Conservation (phyloP, 2,797 vertebrate genomes). For the Sebastes itinus region DNA sequence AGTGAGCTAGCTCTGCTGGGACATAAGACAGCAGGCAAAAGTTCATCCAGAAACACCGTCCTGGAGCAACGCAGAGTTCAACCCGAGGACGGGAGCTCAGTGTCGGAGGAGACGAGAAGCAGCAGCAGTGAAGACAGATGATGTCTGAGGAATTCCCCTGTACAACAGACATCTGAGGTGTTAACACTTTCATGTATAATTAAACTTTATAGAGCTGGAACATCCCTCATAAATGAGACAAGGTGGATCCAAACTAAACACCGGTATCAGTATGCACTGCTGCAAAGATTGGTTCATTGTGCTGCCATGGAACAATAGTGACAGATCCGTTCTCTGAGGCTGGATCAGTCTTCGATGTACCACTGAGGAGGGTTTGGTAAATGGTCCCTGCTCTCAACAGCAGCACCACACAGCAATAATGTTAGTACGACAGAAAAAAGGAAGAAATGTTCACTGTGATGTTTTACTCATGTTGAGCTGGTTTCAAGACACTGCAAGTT, state of each 20-base stretch:
- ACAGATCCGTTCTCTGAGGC: background rate
- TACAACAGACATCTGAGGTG: background rate
- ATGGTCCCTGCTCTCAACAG: background rate
- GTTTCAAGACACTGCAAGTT: background rate
- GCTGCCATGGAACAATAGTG: background rate
- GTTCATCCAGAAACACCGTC: conserved; percentile 10
- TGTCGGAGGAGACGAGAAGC: background rate
- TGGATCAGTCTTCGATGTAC: background rate
- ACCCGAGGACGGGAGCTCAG: background rate
- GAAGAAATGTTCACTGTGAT: background rate
- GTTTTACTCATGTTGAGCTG: background rate
- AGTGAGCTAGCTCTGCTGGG: background rate
- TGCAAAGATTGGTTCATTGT: background rate
- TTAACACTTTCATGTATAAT: background rate
- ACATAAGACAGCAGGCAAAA: background rate
- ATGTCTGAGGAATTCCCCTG: background rate
- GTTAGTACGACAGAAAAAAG: background rate
- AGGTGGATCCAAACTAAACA: background rate
- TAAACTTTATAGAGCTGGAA: background rate
- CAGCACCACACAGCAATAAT: background rate
- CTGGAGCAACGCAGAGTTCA: conserved; percentile 5
- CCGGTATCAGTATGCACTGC: background rate
- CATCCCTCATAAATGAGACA: background rate
- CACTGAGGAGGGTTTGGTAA: background rate
- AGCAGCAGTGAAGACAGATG: background rate